These are phyloP conservation scores for Otolemur garnettii DNA, from an alignment of 2,113 vertebrate genomes.

Conservation along the genomic window DNA sequence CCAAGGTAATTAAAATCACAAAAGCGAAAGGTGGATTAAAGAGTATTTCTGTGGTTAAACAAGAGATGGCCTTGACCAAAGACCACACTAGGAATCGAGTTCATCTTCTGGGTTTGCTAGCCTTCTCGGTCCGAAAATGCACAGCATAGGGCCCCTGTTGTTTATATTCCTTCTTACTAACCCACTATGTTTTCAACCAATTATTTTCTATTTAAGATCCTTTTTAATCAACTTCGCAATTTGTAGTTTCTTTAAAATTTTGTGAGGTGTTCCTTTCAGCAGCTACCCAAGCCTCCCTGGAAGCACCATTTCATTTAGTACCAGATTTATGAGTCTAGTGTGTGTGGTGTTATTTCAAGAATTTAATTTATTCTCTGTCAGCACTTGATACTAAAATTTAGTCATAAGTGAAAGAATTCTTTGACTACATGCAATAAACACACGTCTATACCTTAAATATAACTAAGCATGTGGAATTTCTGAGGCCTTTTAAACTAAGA, in stretches of 20 bases:
- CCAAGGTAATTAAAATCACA: too few relatives aligned
- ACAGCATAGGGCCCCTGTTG: not conserved
- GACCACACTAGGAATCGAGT: accelerated
- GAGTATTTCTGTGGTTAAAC: not conserved
- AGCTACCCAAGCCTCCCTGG: too few relatives aligned
- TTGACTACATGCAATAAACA: not conserved
- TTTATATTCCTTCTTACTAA: not conserved
- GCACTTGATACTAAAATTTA: not conserved
- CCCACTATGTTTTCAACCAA: not conserved
- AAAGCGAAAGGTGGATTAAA: too few relatives aligned
- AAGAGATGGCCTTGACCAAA: not conserved
- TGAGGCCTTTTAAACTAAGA: not conserved
- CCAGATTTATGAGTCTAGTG: not conserved
- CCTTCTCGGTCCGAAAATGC: not conserved
- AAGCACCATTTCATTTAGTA: not conserved
- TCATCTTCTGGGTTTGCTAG: not conserved
- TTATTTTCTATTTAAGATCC: not conserved
- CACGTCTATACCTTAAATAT: not conserved
- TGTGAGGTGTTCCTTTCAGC: not conserved
- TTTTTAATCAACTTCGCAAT: not conserved
- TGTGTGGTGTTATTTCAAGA: not conserved
- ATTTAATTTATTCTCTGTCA: not conserved
- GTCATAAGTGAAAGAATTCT: not conserved
- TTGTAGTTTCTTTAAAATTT: not conserved
- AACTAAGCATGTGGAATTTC: not conserved